Conservation (phyloP, 2,113 vertebrate species). For the Apodemus speciosus region DNA sequence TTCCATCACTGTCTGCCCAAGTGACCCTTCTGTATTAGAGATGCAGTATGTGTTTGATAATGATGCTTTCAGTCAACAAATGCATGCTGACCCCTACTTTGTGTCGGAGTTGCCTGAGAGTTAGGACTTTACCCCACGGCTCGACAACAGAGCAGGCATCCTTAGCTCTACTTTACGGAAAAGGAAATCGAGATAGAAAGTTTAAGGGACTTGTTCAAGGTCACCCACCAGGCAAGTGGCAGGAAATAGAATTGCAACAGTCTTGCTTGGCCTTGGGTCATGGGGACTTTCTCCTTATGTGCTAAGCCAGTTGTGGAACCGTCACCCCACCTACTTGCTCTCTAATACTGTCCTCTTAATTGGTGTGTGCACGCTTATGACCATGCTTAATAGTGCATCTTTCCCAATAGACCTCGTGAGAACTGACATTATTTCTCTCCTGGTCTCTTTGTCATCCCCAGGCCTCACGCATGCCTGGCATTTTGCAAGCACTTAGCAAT, state of each 20-base stretch:
- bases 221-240: neutral
- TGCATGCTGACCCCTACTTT: neutral
- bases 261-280: neutral
- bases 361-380: neutral
- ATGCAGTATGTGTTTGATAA: neutral
- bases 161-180: conserved; percentile 15
- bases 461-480: neutral
- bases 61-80: neutral
- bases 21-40: neutral
- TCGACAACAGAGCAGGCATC: neutral
- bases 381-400: neutral
- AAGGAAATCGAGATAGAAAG: neutral
- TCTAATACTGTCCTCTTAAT: neutral
- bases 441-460: neutral
- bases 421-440: neutral
- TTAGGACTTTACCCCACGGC: neutral
- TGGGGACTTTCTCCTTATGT: neutral
- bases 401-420: neutral
- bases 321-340: neutral
- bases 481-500: neutral
- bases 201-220: conserved; percentile 14
- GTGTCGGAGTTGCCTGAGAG: neutral
- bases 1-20: neutral
- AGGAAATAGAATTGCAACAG: neutral
- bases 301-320: neutral